Base-by-base conservation (phyloP, 2,113 vertebrate species). In the Andinoacara biseriatus region DNA sequence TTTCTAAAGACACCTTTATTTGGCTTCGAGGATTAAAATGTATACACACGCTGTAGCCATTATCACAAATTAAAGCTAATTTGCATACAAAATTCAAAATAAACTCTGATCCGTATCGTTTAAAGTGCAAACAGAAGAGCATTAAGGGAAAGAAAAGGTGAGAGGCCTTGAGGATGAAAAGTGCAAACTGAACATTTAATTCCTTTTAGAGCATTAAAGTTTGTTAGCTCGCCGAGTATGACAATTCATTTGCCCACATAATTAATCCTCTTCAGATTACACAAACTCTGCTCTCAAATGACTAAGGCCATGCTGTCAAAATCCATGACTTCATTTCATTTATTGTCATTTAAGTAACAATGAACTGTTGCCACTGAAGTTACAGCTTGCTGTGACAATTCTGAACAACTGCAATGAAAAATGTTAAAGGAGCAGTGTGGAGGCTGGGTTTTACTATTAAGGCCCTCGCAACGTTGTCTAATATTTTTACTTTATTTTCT, bases 241-340 rank as follows among this genome's bases (percentile, higher is more conserved):
- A 76, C 38, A 43, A 72, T 54, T 40, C 8, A 56, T 52, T 58
- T 82, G 4, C 35, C 60, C 35, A 31, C 8, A 9, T 22, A 76
- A 82, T 63, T 46, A 75, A 78, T 82, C 54, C n/a, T 76, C 20
- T 40, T 61, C 58, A 31, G 58, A 26, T 77, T 77, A 77, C 52
- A 54, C 61, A 49, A 61, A 58, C 56, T 43, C 35, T 59, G 74
- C 56, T 76, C 4, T 20, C 38, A 40, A 3, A 58, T 46, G 74
- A 13, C 35, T 59, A 18, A 76, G 58, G 8, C 18, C 38, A 43
- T 59, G 43, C 18, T 49, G 46, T 52, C 67, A 72, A 33, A 72
- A 0, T 72, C 26, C 46, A 69, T 33, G 26, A 72, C 26, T 72
- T 33, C 26, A 72, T n/a, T 54, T 33, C 2, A 33, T 72, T 72